These are phyloP conservation scores for Miniopterus natalensis DNA, from an alignment of 2,113 vertebrate species.

Conservation along the genomic window DNA sequence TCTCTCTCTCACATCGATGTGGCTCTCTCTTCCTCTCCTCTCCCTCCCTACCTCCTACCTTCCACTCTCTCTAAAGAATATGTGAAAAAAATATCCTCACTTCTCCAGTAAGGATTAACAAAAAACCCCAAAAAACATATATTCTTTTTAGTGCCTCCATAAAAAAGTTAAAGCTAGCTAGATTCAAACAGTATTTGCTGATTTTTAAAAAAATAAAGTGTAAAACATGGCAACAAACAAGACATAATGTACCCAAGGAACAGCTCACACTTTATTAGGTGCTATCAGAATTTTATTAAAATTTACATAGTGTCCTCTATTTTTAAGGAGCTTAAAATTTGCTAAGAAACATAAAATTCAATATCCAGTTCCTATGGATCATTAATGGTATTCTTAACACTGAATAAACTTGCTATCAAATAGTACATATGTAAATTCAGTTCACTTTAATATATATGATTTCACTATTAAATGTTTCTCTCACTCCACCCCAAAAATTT, in stretches of 20 bases:
- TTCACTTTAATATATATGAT: neutral
- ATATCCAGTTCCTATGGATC: neutral
- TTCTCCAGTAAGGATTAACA: too few species aligned
- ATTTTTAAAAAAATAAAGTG: neutral
- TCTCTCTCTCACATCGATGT: neutral
- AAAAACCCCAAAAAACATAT: neutral
- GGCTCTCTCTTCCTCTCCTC: too few species aligned
- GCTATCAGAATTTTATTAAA: neutral
- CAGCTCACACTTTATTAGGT: neutral
- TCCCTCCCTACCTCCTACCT: too few species aligned
- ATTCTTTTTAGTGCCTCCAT: constrained; percentile 6
- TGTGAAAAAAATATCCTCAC: too few species aligned
- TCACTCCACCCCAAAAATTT: neutral
- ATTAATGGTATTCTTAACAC: neutral
- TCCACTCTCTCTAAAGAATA: too few species aligned
- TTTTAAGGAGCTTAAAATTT: constrained; percentile 41
- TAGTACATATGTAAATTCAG: neutral
- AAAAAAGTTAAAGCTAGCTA: constrained; percentile 44
- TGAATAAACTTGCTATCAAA: neutral
- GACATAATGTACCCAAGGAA: neutral
- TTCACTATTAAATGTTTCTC: constrained; percentile 25
- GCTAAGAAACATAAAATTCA: constrained; percentile 27
- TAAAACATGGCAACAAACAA: constrained; percentile 22
- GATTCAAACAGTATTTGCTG: constrained; percentile 12
- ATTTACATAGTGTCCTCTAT: neutral